phyloP scores from a whole-genome alignment of 2,888 invertebrate species.

The Cerastoderma edule region DNA sequence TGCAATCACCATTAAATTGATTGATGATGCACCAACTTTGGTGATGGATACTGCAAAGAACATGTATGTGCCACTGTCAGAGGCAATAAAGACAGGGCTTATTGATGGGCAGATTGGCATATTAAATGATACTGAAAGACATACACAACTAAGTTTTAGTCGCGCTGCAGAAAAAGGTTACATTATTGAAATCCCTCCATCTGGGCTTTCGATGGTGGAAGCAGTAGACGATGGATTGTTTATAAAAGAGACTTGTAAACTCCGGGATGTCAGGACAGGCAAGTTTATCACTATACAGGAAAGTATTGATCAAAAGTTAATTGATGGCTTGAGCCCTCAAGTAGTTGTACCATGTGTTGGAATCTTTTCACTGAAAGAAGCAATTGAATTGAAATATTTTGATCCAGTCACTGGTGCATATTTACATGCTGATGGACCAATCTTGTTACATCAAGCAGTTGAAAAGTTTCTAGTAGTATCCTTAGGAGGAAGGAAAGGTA shows the following conservation, averaged over 20 bases:
- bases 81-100: slow-evolving; percentile 68
- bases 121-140: slow-evolving; percentile 63
- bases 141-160: slow-evolving; percentile 61
- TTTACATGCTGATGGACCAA: slow-evolving; percentile 87
- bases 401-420: slow-evolving; percentile 88
- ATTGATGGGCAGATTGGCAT: slow-evolving; percentile 63
- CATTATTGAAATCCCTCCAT: slow-evolving; percentile 72
- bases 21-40: slow-evolving; percentile 68
- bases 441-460: slow-evolving; percentile 95
- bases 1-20: slow-evolving; percentile 74
- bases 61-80: slow-evolving; percentile 89
- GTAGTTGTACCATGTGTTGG: slow-evolving; percentile 69
- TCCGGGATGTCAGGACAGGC: slow-evolving; percentile 88
- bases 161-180: slow-evolving; percentile 74
- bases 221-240: slow-evolving; percentile 72
- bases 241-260: slow-evolving; percentile 63
- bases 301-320: slow-evolving; percentile 91
- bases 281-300: slow-evolving; percentile 91
- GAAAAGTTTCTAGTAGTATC: slow-evolving; percentile 90
- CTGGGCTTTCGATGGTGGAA: slow-evolving; percentile 74
- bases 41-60: slow-evolving; percentile 92
- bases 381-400: slow-evolving; percentile 89
- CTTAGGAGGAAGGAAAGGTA: slow-evolving; percentile 53
- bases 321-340: slow-evolving; percentile 64
- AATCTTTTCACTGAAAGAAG: slow-evolving; percentile 88